A percentile compares a stretch with the other conserved stretches of the same genome.
These are phyloP conservation scores for Larimichthys polyactis DNA, from an alignment of 2,113 vertebrate species.

Conservation along the genomic window DNA sequence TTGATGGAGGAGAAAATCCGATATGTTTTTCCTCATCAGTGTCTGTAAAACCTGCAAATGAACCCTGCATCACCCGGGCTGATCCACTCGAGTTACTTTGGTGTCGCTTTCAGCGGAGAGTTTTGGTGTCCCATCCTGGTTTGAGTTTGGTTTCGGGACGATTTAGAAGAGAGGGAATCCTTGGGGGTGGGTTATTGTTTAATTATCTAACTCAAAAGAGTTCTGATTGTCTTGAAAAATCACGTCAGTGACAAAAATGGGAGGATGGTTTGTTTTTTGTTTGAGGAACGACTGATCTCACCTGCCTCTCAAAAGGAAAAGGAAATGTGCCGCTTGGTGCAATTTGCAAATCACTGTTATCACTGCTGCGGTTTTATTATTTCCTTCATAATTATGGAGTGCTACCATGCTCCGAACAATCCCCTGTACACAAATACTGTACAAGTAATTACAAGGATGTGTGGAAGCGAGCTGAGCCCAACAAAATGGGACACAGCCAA, in stretches of 20 bases:
- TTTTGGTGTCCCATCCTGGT: constrained; percentile 5
- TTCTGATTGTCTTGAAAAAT: not conserved
- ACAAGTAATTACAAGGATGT: constrained; percentile 67
- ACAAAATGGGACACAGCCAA: constrained; percentile 61
- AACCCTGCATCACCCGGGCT: constrained; percentile 26
- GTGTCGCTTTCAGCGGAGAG: constrained; percentile 54
- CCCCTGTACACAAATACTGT: constrained; percentile 60
- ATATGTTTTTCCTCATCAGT: constrained; percentile 20
- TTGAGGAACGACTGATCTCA: not conserved
- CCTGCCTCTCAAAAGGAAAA: constrained; percentile 26
- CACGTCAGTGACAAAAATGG: not conserved
- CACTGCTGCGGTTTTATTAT: constrained; percentile 56
- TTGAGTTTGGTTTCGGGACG: not conserved
- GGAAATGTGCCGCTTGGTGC: constrained; percentile 31
- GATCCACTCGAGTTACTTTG: constrained; percentile 44
- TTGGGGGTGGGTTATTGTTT: not conserved
- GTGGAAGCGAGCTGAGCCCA: constrained; percentile 54
- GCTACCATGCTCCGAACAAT: constrained; percentile 38
- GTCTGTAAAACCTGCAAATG: constrained; percentile 25
- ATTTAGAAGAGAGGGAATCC: not conserved
- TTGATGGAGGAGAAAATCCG: constrained; percentile 50
- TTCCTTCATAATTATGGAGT: constrained; percentile 59
- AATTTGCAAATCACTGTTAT: constrained; percentile 59
- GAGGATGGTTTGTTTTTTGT: constrained; percentile 14
- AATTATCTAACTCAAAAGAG: too few species aligned